Percentiles rank a stretch among this genome's conserved stretches.
phyloP scores from a whole-genome alignment of 2,797 vertebrate species.

The Anguilla megastoma region DNA sequence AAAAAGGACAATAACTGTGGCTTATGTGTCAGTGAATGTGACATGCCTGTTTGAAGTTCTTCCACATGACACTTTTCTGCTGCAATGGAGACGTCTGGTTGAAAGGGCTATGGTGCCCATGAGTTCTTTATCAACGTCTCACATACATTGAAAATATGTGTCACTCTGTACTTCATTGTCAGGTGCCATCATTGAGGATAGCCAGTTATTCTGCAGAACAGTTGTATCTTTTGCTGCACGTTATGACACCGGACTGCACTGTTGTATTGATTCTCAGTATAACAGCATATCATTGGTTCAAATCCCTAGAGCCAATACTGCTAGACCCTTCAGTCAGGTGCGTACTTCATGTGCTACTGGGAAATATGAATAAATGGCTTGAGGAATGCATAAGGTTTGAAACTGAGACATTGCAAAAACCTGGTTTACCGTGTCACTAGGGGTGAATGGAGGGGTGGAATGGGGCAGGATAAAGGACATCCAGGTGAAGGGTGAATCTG shows the following conservation, averaged over 20 bases:
- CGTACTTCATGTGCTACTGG: background rate
- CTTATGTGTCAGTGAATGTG: slow-evolving; percentile 36
- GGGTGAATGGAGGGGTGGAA: background rate
- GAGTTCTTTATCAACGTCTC: background rate
- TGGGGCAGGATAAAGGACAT: background rate
- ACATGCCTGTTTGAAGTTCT: background rate
- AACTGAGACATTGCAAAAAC: background rate
- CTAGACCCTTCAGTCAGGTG: background rate
- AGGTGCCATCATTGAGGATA: background rate
- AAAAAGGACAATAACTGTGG: slow-evolving; percentile 45
- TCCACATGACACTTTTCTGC: background rate
- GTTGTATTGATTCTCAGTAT: background rate
- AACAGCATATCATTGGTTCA: background rate
- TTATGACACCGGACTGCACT: background rate
- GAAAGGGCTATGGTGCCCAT: background rate
- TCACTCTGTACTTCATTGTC: background rate
- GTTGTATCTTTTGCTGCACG: background rate
- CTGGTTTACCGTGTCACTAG: background rate
- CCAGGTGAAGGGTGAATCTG: slow-evolving; percentile 31
- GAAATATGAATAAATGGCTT: background rate
- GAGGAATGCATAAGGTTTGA: background rate
- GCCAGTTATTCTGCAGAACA: background rate
- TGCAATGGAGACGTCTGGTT: background rate
- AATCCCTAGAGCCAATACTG: background rate
- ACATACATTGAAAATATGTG: background rate